Base-by-base conservation (phyloP, 2,797 vertebrate genomes). In the Syndactyla subalaris region DNA sequence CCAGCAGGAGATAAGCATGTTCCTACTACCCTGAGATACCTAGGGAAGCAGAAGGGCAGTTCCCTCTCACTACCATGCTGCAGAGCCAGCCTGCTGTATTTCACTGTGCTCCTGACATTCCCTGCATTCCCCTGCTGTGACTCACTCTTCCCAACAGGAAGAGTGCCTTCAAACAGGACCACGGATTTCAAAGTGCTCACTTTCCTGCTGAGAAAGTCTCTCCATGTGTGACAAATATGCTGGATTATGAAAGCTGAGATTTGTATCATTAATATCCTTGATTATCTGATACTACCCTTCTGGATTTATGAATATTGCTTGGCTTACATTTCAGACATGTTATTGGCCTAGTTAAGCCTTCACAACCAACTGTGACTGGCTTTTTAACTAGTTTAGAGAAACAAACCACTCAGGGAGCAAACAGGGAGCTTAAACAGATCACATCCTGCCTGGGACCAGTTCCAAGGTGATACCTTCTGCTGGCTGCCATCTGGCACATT, bases 21-120 rank as follows among this genome's bases (percentile, higher is more conserved):
- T 88, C n/a, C 19, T 23, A 36, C 34, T 87, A 48, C 38, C 27
- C 73, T 24, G 24, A 67, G 45, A 63, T 13, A 52, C 45, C 24
- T 20, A 43, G n/a, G n/a, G 43, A 86, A 82, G 36, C 2, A 1
- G 41, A 87, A 57, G n/a, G 46, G 21, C 30, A 78, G 62, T 4
- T 73, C 74, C 24, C 48, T 89, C 15, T 58, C n/a, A 58, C 20
- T 4, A 4, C 27, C 52, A 30, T 14, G 58, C 41, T 26, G 55
- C 21, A 77, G 48, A 77, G 80, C 79, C 58, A 92, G 92, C 61
- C 67, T 52, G 34, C 38, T 24, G 18, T 6, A 2, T 67, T 93
- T 61, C 61, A 63, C 74, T 43, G 15, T 4, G 38, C 34, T 91
- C 54, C 89, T 72, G 81, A 75, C 92, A 94, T 94, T 96, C 79